Evolutionary conservation across 2,113 vertebrate species (phyloP).

Genomic region (Gila orcuttii): DNA sequence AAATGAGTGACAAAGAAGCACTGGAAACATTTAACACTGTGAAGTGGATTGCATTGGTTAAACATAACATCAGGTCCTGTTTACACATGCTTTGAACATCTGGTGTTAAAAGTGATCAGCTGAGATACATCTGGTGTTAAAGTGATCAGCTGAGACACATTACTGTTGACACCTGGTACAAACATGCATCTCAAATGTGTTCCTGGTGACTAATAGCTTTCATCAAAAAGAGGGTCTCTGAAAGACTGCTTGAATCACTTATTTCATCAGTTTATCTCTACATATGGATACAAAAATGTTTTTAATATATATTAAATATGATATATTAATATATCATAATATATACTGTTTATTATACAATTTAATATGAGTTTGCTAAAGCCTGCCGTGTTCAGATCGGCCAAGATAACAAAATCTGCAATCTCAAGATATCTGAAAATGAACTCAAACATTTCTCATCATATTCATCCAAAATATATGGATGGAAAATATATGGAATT

Average conservation of each 20-base stretch:
- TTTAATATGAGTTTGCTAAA: no score
- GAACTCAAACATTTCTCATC: no score
- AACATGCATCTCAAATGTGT: neutral
- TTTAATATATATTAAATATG: no score
- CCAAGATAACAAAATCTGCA: no score
- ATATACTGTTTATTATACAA: no score
- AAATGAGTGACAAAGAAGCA: neutral
- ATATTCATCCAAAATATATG: no score
- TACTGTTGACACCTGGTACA: neutral
- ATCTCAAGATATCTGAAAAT: no score
- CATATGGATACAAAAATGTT: no score
- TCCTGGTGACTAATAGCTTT: neutral
- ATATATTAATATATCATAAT: no score
- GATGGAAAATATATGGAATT: no score
- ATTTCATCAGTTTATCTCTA: neutral
- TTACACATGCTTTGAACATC: slow-evolving; percentile 9
- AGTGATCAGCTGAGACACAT: neutral
- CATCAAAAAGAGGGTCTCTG: neutral
- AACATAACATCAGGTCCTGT: neutral
- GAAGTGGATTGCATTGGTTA: neutral
- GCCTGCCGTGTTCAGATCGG: no score
- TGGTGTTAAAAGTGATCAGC: neutral
- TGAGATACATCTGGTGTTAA: neutral
- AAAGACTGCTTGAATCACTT: neutral
- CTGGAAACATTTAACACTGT: neutral